Evolutionary conservation across 2,797 vertebrate genomes (phyloP), one percentile per base, ranked within the genome.

Genomic region (Enteromius trimaculatus): DNA sequence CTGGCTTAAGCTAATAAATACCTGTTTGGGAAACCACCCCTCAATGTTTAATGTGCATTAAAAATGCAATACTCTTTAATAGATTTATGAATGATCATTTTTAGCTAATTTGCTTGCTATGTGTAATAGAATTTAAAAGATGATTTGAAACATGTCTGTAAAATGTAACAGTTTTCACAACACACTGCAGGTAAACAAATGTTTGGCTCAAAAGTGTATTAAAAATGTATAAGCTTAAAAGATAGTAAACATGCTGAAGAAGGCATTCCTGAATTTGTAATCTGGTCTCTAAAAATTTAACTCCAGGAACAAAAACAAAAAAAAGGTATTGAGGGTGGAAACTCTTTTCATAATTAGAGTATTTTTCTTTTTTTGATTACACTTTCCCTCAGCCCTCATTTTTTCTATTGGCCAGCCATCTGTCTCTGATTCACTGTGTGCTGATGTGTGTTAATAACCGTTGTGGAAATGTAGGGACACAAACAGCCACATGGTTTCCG

Each of bases 401-500:
- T 79, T 85, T 86, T 86, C 87, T 87, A 82, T 78, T 84, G 86
- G 82, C 82, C 55, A 71, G 84, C 90, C 91, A 92, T 94, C 92
- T 92, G 89, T 92, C 88, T 88, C 86, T 84, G 90, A 90, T 90
- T 88, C 89, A 87, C 88, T 82, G 85, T 53, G 84, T 85, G 86
- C 90, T 87, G 62, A 91, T 85, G 89, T 86, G 49, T 79, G 87
- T 89, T 92, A 92, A 92, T 92, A 92, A 89, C 91, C 91, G 91
- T 93, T 91, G 91, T 89, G 88, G 84, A 90, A 74, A 87, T 85
- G 85, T 85, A 88, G 82, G 37, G 75, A 77, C 89, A 87, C 90
- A 90, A 87, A 89, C 78, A 90, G 89, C 85, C 88, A 86, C 75
- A 90, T 84, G 75, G 79, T 86, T 90, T 88, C 85, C 72, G 86